Base-by-base conservation (phyloP, 2,797 vertebrate genomes). In the Rhabdomys pumilio region DNA sequence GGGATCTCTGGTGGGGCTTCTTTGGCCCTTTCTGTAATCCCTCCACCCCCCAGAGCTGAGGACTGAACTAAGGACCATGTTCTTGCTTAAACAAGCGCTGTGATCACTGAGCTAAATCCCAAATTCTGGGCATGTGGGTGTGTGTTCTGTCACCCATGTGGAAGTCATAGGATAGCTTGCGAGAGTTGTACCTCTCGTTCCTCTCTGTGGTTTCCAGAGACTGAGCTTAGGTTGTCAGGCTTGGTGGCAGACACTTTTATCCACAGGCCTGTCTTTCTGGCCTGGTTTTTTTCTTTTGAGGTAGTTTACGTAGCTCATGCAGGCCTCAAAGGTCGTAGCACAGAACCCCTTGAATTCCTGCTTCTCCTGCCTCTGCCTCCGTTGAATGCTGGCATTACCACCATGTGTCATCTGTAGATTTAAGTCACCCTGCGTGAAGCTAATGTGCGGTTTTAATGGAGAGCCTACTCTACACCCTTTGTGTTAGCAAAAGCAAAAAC, bases 401-500 rank as follows among this genome's bases (percentile, higher is more conserved):
- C 41, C 4, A 61, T 77, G 72, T 41, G 72, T 20, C 72, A 11
- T 73, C 44, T 77, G 31, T 79, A 14, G 50, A n/a, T 69, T 94
- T 77, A 77, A 91, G 82, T 26, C 24, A 13, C 57, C 14, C 17
- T 1, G 13, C 17, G 24, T 59, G 72, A 83, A 44, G 50, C 29
- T 72, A 13, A 34, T 72, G 19, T 80, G 44, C 53, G 84, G n/a
- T 85, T 63, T 88, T 1, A 10, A 75, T 13, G 29, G 63, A 89
- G 79, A 65, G 65, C 34, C 24, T 55, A 57, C 63, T n/a, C 31
- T 63, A n/a, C 10, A 31, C 82, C 34, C 53, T 72, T 92, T 83
- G 77, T 84, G 44, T 73, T 38, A 89, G n/a, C 44, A 92, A 50
- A n/a, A 59, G 17, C 47, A 81, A 92, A 90, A 69, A 13, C 44